Base-by-base conservation (phyloP, 2,888 invertebrate species). In the Chalcis sispes region DNA sequence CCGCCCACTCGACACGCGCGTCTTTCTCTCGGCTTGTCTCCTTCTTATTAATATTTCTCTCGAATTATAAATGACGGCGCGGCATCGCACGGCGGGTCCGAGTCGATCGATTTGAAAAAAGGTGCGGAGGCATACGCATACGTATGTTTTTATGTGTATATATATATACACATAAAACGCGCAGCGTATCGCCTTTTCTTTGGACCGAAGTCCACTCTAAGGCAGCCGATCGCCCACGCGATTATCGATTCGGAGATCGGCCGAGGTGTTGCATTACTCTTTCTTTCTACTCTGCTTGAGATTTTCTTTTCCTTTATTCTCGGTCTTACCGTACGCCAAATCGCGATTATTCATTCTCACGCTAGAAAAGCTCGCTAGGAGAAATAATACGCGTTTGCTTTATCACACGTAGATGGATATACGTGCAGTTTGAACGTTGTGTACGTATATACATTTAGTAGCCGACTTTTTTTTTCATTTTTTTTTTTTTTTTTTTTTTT, bases 201-300 rank as follows among this genome's bases (percentile, higher is more conserved):
- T 67, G 42, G 27, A 64, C 40, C 56, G 46, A 40, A 50, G 59
- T 8, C 50, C 18, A 67, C 23, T 20, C 18, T 20, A n/a, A n/a
- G n/a, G n/a, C n/a, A 20, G 50, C 52, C 78, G 75, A 77, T 80
- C 79, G 80, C 80, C 80, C 77, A 77, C 79, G 61, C 77, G 72
- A 77, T 80, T 77, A 77, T 77, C 80, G 72, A 79, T 77, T 77
- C 70, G 76, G 52, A 69, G 79, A 79, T 79, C 77, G 69, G 50
- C 36, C 10, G 32, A 3, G 52, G 67, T 74, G 32, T 71, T 78
- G 78, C 69, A 71, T 71, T 77, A 62, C 61, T 70, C 74, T 18
- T 58, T 50, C 27, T 48, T 50, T 52, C 67, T 56, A 54, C 40
- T 52, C 3, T 46, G 4, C 46, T 15, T 15, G 46, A 46, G 46